Percentiles rank a stretch among this genome's conserved stretches.
These are phyloP conservation scores for Andrena bicolor DNA, from an alignment of 2,888 invertebrate genomes.

Conservation along the genomic window DNA sequence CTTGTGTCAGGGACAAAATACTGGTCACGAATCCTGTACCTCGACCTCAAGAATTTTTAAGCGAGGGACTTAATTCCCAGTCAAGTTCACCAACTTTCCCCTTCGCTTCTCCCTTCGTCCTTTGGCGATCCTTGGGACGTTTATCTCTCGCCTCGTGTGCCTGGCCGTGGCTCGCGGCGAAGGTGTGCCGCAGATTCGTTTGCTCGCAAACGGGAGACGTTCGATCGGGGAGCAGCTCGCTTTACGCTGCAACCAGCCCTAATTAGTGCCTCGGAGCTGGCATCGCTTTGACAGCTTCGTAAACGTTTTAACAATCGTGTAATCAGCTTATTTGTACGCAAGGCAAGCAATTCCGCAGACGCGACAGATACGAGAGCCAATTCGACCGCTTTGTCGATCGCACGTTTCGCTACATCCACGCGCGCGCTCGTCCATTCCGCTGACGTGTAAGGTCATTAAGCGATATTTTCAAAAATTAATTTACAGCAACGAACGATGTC, in stretches of 20 bases:
- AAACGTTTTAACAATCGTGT: slow-evolving; percentile 56
- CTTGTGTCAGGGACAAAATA: slow-evolving; percentile 9
- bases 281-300: slow-evolving; percentile 47
- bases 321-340: slow-evolving; percentile 51
- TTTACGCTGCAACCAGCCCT: slow-evolving; percentile 2
- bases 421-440: not conserved
- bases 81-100: slow-evolving; percentile 27
- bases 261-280: slow-evolving; percentile 33
- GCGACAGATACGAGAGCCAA: not conserved
- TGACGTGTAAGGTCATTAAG: not conserved
- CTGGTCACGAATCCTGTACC: not conserved
- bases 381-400: not conserved
- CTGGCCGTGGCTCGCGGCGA: not conserved
- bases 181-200: slow-evolving; percentile 27
- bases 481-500: slow-evolving; percentile 15
- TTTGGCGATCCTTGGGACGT: not conserved
- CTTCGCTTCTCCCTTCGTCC: too few relatives aligned
- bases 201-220: not conserved
- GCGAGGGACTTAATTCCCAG: not conserved
- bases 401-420: not conserved
- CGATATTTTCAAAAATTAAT: slow-evolving; percentile 44
- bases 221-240: not conserved
- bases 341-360: not conserved
- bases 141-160: not conserved
- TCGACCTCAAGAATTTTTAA: slow-evolving; percentile 22